Base-by-base conservation (phyloP, 92 coral and sea anemone species). In the Zoanthus gigantus region DNA sequence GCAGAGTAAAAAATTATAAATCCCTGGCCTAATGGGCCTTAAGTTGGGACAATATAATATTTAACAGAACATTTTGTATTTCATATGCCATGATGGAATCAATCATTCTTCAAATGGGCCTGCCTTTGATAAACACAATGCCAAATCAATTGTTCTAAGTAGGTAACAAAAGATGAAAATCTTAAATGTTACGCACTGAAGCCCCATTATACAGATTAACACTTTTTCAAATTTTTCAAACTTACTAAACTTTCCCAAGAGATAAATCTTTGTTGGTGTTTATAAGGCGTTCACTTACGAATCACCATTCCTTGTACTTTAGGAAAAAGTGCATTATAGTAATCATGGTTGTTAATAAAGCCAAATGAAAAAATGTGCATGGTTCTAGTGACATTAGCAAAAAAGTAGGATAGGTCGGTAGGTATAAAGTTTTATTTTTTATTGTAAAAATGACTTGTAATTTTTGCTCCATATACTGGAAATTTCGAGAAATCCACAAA, bases 21-120 rank as follows among this genome's bases (percentile, higher is more conserved):
- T 69, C 74, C 44, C 74, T 69, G 74, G 74, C 74, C 74, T 29
- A 69, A 30, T 69, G 74, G 74, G 74, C 74, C 46, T 69, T 8
- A 69, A 69, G 15, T 69, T 30, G 74, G 74, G 74, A 29, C 74
- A 13, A 10, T 0, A 0, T 58, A 17, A 13, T 58, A 58, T 58
- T 4, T 15, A 69, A 69, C 46, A 69, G 46, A 69, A 69, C 74
- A 69, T 30, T 69, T 69, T 69, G 46, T 30, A 69, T 30, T 69
- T 69, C 74, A 69, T 69, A 69, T 69, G 46, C 74, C 74, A 18
- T 69, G 46, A 29, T 29, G 74, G 74, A 30, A 69, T 30, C 74
- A 69, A 30, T 16, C 74, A 69, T 69, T 69, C 74, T 69, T 69
- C 74, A 30, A 69, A 67, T 58, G 18, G 65, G 18, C 65, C 65